These are phyloP conservation scores for Tyrannus savana DNA, from an alignment of 2,113 vertebrate species.

Conservation along the genomic window DNA sequence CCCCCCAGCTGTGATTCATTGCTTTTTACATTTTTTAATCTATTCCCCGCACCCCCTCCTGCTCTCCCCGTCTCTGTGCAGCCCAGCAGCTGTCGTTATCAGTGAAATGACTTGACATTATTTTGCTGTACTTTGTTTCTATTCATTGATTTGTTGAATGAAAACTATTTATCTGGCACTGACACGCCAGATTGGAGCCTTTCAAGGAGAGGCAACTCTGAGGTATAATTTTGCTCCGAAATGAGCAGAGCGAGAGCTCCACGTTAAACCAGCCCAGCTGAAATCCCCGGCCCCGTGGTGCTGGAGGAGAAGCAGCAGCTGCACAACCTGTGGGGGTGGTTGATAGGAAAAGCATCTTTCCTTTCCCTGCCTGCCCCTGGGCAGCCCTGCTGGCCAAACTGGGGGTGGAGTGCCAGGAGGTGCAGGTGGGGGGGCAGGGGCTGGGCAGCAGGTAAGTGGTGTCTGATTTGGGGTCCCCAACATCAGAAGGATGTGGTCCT, in stretches of 20 bases:
- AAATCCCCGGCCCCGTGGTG: background rate
- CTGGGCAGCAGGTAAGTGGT: background rate
- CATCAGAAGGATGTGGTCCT: background rate
- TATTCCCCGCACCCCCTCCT: background rate
- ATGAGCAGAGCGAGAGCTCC: background rate
- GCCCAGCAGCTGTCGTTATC: slow-evolving; percentile 62
- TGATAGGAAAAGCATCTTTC: background rate
- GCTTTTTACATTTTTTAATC: slow-evolving; percentile 62
- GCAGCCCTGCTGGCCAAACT: background rate
- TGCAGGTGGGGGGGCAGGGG: background rate
- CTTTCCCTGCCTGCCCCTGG: background rate
- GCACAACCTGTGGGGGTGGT: background rate
- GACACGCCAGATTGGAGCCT: background rate
- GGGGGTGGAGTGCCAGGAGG: background rate
- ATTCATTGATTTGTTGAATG: slow-evolving; percentile 68
- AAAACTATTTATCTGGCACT: slow-evolving; percentile 57
- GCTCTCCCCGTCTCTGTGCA: background rate
- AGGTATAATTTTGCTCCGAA: slow-evolving; percentile 11
- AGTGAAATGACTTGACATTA: slow-evolving; percentile 46
- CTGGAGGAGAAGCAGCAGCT: background rate
- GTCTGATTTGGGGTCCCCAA: background rate
- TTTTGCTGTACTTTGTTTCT: slow-evolving; percentile 56
- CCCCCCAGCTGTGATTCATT: slow-evolving; percentile 50
- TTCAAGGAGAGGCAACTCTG: background rate
- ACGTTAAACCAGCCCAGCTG: background rate